Evolutionary conservation across 2,797 vertebrate genomes (phyloP).

Genomic region (Neosilurus hyrtlii): DNA sequence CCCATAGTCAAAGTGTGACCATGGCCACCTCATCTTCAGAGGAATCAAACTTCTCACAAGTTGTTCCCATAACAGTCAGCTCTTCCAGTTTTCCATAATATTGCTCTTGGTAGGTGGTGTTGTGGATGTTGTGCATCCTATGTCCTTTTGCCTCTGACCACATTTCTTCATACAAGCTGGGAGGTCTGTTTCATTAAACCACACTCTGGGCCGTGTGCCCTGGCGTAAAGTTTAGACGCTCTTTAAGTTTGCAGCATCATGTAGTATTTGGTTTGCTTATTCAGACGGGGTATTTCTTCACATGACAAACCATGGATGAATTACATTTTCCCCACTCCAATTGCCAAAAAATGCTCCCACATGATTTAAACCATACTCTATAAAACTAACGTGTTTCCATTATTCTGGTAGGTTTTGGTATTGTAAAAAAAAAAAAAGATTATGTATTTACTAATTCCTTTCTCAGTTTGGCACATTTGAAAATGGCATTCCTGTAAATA

Average conservation of each 20-base stretch:
- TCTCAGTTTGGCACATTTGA: conserved; percentile 10
- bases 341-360: conserved; percentile 30
- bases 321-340: conserved; percentile 22
- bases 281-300: conserved; percentile 49
- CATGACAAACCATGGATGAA: conserved; percentile 35
- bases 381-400: conserved; percentile 35
- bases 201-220: conserved; percentile 41
- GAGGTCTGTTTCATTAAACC: conserved; percentile 54
- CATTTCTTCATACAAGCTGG: conserved; percentile 52
- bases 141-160: conserved; percentile 45
- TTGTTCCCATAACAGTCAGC: conserved; percentile 28
- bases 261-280: conserved; percentile 49
- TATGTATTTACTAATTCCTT: conserved; percentile 2
- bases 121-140: conserved; percentile 43
- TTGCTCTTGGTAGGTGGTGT: conserved; percentile 45
- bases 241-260: conserved; percentile 47
- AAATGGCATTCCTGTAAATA: conserved; percentile 36
- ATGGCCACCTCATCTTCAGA: conserved; percentile 20
- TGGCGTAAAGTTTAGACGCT: conserved; percentile 36
- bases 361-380: conserved; percentile 48
- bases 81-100: conserved; percentile 37
- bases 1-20: conserved; percentile 11
- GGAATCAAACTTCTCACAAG: conserved; percentile 17
- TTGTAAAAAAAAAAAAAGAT: conserved; percentile 6
- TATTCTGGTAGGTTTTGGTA: conserved; percentile 25